Conservation (phyloP, 2,113 vertebrate species). For the Mohoua ochrocephala region DNA sequence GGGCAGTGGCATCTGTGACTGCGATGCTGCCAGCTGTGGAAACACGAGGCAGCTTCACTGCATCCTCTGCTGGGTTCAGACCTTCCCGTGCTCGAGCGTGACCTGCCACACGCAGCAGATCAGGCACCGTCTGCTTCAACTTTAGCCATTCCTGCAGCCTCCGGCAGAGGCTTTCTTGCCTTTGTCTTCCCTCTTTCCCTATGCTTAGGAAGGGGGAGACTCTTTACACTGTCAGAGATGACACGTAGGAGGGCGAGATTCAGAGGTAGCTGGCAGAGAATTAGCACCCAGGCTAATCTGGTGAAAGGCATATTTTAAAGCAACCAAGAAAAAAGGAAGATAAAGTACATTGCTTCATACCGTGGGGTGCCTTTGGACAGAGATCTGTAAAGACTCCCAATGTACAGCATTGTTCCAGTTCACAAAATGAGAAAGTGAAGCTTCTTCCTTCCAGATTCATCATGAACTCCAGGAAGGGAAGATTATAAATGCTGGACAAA, state of each 20-base stretch:
- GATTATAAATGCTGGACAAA: background rate
- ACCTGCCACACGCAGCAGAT: background rate
- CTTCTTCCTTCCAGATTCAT: background rate
- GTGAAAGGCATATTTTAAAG: background rate
- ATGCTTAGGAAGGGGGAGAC: background rate
- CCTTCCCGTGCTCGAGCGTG: fast-evolving
- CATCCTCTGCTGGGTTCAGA: fast-evolving
- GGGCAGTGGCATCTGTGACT: background rate
- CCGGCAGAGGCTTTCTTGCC: background rate
- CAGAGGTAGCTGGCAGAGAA: background rate
- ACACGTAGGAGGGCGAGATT: background rate
- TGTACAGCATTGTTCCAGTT: background rate
- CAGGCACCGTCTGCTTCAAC: background rate
- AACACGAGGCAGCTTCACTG: background rate
- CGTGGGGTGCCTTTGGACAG: background rate
- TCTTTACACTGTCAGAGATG: background rate
- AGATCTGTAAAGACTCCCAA: background rate
- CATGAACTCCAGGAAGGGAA: background rate
- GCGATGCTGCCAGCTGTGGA: background rate
- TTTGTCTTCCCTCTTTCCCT: background rate
- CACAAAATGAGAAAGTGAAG: background rate
- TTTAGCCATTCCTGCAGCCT: background rate
- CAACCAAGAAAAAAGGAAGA: background rate
- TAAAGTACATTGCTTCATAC: background rate
- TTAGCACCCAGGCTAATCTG: background rate